A percentile compares a stretch with the other conserved stretches of the same genome.
Evolutionary conservation across 2,797 vertebrate species (phyloP).

Genomic region (Danio choprae): DNA sequence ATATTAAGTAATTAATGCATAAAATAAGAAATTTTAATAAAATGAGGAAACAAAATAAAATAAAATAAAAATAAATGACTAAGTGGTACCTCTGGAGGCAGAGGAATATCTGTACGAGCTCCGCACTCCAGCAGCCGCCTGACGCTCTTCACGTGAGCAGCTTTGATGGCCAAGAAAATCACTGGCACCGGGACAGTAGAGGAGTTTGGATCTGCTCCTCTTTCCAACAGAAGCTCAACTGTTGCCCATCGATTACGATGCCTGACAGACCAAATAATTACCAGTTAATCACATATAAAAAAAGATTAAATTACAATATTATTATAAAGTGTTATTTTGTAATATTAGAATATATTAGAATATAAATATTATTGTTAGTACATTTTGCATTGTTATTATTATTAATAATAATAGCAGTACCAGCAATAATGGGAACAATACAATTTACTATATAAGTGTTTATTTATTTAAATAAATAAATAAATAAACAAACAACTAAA

Average conservation of each 20-base stretch:
- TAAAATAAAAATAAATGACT: background rate
- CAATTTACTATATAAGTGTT: no score
- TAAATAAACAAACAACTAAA: no score
- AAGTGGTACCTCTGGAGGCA: constrained; percentile 75
- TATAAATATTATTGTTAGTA: no score
- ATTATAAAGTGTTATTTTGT: background rate
- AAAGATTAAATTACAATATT: background rate
- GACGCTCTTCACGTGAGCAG: constrained; percentile 78
- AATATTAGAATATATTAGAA: no score
- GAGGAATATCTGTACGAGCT: constrained; percentile 79
- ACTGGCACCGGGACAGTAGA: constrained; percentile 78
- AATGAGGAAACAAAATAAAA: background rate
- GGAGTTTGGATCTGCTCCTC: constrained; percentile 86
- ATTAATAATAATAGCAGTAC: no score
- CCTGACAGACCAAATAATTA: constrained; percentile 64
- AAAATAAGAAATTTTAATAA: background rate
- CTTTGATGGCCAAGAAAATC: constrained; percentile 85
- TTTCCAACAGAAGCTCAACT: constrained; percentile 78
- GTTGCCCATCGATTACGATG: constrained; percentile 73
- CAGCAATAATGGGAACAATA: no score
- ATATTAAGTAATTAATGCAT: no score
- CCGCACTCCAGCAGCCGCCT: constrained; percentile 79
- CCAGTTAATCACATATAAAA: background rate
- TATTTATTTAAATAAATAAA: no score
- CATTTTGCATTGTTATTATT: no score